Percentiles rank a stretch among this genome's conserved stretches.
Evolutionary conservation across 2,113 vertebrate species (phyloP).

Genomic region (Aviceda subcristata): DNA sequence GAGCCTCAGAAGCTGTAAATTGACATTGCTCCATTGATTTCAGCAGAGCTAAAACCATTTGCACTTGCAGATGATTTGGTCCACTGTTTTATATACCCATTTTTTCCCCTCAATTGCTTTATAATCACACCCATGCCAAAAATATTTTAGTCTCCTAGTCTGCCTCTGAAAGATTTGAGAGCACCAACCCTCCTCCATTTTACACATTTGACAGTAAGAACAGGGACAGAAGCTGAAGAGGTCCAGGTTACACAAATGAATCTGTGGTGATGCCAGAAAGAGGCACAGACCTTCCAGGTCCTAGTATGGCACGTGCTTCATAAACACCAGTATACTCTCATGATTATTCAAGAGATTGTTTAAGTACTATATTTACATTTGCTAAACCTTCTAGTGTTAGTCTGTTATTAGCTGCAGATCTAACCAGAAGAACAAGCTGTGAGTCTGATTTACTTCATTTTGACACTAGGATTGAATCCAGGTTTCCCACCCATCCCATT

Average conservation of each 20-base stretch:
- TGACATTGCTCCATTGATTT: neutral
- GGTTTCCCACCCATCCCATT: neutral
- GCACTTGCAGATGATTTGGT: neutral
- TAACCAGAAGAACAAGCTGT: neutral
- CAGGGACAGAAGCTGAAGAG: neutral
- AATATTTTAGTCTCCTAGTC: neutral
- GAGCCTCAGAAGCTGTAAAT: neutral
- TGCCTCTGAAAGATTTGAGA: neutral
- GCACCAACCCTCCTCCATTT: neutral
- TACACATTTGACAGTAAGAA: neutral
- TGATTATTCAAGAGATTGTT: neutral
- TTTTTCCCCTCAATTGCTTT: neutral
- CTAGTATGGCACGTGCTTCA: accelerated
- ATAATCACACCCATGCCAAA: neutral
- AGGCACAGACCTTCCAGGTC: neutral
- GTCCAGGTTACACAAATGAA: neutral
- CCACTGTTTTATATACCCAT: neutral
- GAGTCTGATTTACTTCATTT: neutral
- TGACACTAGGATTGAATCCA: neutral
- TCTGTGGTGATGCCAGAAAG: neutral
- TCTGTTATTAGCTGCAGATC: neutral
- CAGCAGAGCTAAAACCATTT: neutral
- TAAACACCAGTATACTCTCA: neutral
- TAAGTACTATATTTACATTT: neutral
- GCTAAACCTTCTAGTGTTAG: neutral